Conservation (phyloP, 2,113 vertebrate species). For the pig (Sus scrofa) region T2T-Sscrofa CM000822.6:49120001-49120500, state of each 20-base stretch:
- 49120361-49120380: background rate
- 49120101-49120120: background rate
- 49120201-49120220: background rate
- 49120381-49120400: background rate
- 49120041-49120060: background rate
- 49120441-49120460: background rate
- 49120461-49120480: background rate
- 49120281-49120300: background rate
- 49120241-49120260: background rate
- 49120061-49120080: background rate
- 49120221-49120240: background rate
- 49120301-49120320: background rate
- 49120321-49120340: background rate
- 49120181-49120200: background rate
- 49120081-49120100: background rate
- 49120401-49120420: background rate
- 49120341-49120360: background rate
- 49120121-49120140: background rate
- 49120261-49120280: background rate
- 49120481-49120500: background rate
- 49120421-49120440: background rate
- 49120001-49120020: conserved; percentile 20
- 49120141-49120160: background rate
- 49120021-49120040: background rate
- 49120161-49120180: background rate